These are phyloP conservation scores for Drosophila auraria DNA, from an alignment of 1,140 invertebrate genomes.

Conservation along the genomic window DNA sequence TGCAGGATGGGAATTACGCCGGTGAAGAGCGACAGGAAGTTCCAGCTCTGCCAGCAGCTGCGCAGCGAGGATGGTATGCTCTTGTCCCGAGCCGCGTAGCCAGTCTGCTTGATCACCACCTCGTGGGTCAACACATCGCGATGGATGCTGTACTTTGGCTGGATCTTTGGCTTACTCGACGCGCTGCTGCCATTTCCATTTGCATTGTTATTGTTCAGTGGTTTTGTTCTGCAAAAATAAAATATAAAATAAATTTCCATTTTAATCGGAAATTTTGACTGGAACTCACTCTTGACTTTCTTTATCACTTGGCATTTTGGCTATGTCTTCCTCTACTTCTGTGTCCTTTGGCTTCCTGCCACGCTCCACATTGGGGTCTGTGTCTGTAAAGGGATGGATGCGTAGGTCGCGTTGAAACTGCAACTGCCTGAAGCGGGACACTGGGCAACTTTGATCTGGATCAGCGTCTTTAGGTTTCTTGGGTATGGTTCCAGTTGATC, in stretches of 20 bases:
- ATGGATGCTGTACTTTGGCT: conserved; percentile 78
- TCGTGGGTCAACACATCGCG: conserved; percentile 81
- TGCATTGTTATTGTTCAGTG: conserved; percentile 65
- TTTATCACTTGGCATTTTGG: conserved; percentile 56
- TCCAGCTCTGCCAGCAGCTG: conserved; percentile 69
- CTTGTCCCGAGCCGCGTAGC: conserved; percentile 79
- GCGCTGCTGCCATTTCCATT: conserved; percentile 38
- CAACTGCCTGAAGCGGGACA: conserved; percentile 13
- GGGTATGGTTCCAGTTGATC: conserved; percentile 30
- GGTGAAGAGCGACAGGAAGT: conserved; percentile 71
- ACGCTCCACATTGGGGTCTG: conserved; percentile 65
- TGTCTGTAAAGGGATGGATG: conserved; percentile 60
- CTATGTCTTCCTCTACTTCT: conserved; percentile 41
- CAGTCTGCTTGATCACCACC: conserved; percentile 78
- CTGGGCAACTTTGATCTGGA: not conserved
- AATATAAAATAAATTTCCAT: not conserved
- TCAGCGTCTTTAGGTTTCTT: conserved; percentile 20
- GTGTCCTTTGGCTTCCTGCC: conserved; percentile 18
- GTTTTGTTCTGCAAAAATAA: conserved; percentile 58
- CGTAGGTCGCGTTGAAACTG: conserved; percentile 56
- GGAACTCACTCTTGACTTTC: conserved; percentile 65
- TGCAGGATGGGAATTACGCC: conserved; percentile 87
- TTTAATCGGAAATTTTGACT: not conserved
- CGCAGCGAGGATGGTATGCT: conserved; percentile 74
- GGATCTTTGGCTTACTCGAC: conserved; percentile 71